Percentiles rank a stretch among this genome's conserved stretches.
Evolutionary conservation across 2,797 vertebrate genomes (phyloP).

Genomic region (Acanthornis magna): DNA sequence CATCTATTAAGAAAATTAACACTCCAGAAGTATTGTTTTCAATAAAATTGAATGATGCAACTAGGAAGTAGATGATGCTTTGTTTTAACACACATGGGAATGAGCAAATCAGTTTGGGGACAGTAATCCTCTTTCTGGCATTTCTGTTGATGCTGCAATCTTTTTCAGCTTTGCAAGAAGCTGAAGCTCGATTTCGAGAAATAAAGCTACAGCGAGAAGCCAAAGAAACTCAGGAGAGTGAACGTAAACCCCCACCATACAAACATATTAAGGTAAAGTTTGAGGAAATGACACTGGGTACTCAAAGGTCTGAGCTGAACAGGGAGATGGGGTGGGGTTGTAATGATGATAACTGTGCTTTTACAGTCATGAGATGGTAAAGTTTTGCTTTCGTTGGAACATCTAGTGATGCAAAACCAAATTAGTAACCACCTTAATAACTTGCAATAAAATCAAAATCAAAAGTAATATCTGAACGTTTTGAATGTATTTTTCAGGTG

Average conservation of each 20-base stretch:
- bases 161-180: constrained; percentile 88
- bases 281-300: background rate
- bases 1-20: background rate
- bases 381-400: background rate
- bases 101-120: background rate
- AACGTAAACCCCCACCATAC: constrained; percentile 92
- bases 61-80: background rate
- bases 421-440: background rate
- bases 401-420: background rate
- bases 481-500: constrained; percentile 76
- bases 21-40: background rate
- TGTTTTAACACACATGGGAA: background rate
- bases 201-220: constrained; percentile 90
- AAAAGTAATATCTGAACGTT: background rate
- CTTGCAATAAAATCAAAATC: background rate
- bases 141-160: background rate
- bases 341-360: background rate
- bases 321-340: background rate
- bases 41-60: background rate
- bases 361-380: background rate
- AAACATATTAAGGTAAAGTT: constrained; percentile 91
- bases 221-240: constrained; percentile 92
- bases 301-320: background rate
- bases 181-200: constrained; percentile 90
- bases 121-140: background rate